phyloP scores from a whole-genome alignment of 2,888 invertebrate genomes.

The Metalampra italica region DNA sequence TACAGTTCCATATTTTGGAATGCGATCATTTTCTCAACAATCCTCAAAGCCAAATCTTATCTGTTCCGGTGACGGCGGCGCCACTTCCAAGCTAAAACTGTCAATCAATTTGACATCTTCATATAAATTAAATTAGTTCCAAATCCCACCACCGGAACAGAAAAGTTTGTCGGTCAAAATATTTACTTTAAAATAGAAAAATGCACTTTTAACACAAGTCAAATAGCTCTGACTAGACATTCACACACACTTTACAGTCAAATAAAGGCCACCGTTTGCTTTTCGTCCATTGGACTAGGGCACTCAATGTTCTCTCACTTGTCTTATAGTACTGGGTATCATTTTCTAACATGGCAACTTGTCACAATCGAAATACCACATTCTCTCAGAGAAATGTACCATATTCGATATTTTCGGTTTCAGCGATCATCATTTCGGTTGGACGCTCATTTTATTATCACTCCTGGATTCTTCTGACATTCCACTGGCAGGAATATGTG shows the following conservation, averaged over 20 bases:
- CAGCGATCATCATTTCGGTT: constrained; percentile 21
- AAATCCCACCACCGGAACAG: no score
- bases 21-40: constrained; percentile 15
- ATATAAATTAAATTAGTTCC: no score
- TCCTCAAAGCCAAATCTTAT: no score
- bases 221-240: constrained; percentile 61
- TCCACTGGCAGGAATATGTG: constrained; percentile 85
- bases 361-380: background rate
- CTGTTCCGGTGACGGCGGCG: no score
- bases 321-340: background rate
- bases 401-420: constrained; percentile 21
- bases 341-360: background rate
- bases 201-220: constrained; percentile 42
- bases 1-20: constrained; percentile 19
- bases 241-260: constrained; percentile 42
- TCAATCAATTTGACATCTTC: no score
- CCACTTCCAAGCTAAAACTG: no score
- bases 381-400: constrained; percentile 1
- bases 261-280: constrained; percentile 16
- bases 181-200: constrained; percentile 24
- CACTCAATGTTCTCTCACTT: background rate
- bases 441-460: constrained; percentile 57
- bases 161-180: no score
- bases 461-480: constrained; percentile 51
- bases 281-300: constrained; percentile 1